Conservation (phyloP, 1,140 invertebrate genomes). For the Littorina saxatilis region DNA sequence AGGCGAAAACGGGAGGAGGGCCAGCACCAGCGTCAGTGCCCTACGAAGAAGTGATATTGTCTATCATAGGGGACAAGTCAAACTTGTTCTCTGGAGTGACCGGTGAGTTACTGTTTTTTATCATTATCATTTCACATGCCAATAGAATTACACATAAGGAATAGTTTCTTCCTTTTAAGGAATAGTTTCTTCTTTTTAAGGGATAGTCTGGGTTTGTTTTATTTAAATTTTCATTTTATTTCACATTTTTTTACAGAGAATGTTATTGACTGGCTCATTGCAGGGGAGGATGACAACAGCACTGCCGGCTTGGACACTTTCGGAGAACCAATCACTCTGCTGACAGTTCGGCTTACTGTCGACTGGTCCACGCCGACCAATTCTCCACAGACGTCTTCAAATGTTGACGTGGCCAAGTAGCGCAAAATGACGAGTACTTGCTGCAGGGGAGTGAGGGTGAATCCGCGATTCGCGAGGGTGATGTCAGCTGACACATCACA, state of each 20-base stretch:
- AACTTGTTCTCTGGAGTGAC: slow-evolving; percentile 19
- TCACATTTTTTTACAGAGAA: slow-evolving; percentile 18
- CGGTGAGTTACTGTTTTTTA: slow-evolving; percentile 18
- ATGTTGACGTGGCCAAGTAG: slow-evolving; percentile 22
- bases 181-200: slow-evolving; percentile 15
- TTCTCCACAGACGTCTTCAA: slow-evolving; percentile 19
- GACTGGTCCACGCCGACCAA: slow-evolving; percentile 20
- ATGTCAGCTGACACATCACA: too few relatives aligned
- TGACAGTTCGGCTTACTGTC: slow-evolving; percentile 21
- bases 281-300: background rate
- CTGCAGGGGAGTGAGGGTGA: too few relatives aligned
- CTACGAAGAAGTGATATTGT: slow-evolving; percentile 24
- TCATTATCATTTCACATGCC: slow-evolving; percentile 19
- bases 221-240: slow-evolving; percentile 13
- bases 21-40: slow-evolving; percentile 21
- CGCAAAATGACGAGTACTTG: too few relatives aligned
- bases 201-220: slow-evolving; percentile 22
- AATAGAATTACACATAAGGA: slow-evolving; percentile 20
- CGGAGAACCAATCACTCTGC: slow-evolving; percentile 13
- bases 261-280: slow-evolving; percentile 20
- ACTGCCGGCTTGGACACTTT: too few relatives aligned
- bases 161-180: slow-evolving; percentile 19
- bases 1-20: background rate
- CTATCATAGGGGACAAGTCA: slow-evolving; percentile 22
- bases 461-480: too few relatives aligned